Base-by-base conservation (phyloP, 2,888 invertebrate species). In the Stenolophus ochropezus region DNA sequence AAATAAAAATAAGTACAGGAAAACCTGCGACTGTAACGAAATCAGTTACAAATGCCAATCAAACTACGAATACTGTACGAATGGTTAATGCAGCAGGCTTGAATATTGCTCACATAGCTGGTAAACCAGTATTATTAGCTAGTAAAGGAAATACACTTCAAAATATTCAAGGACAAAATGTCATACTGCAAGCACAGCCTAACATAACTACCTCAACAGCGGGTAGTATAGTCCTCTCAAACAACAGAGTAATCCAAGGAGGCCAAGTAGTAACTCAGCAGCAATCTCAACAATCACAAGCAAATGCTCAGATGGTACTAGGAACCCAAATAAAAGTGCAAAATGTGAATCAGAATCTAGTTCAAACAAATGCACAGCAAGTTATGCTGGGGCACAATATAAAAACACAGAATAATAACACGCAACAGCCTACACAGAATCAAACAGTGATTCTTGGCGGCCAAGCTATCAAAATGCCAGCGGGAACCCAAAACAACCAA, bases 101-200 rank as follows among this genome's bases (percentile, higher is more conserved):
- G 69, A 91, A 92, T 85, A 86, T 92, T 80, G 90, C 92, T 0
- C 91, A 91, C 81, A 89, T 92, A 27, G 91, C 90, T 65, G 92
- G 92, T 4, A 92, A 92, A 86, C 92, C 91, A 23, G 90, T 92
- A 11, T 87, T 92, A 71, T 88, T 92, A 65, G 90, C 91, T 0
- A 90, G 90, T 84, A 89, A 90, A 85, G 87, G 88, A 82, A 87
- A 88, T 18, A 87, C 86, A 51, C 86, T 88, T 3, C 86, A 89
- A 75, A 89, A 88, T 83, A 84, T 89, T 23, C 89, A 89, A 83
- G 89, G 89, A 5, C 90, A 90, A 83, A 88, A 89, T 83, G 89
- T 90, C 0, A 90, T 91, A 61, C 86, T 91, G 27, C 90, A 90
- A 84, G 84, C 86, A 73, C 85, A 86, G 33, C 82, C 85, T n/a